Percentiles rank a stretch among this genome's conserved stretches.
Evolutionary conservation across 2,113 vertebrate species (phyloP).

Genomic region (Nesoenas mayeri): DNA sequence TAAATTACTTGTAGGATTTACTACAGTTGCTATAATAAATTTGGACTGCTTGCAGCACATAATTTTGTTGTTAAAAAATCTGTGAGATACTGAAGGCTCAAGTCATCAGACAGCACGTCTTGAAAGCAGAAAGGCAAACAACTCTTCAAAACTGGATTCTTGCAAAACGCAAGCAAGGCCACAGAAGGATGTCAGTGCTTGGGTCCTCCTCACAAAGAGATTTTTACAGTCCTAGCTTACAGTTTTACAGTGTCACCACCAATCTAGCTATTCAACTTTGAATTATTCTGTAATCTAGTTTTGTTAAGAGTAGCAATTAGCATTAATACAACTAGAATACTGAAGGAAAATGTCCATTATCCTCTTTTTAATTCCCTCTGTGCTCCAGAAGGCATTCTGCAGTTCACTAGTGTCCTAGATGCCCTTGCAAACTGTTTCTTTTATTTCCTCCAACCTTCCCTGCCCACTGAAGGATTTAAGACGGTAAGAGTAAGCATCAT

Average conservation of each 20-base stretch:
- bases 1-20: background rate
- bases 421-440: background rate
- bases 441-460: background rate
- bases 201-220: background rate
- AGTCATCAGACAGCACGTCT: background rate
- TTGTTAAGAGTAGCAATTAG: background rate
- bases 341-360: background rate
- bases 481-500: background rate
- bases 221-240: background rate
- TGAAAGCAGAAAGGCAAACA: background rate
- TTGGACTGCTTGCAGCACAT: rapidly evolving
- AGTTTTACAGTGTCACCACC: background rate
- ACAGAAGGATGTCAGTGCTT: background rate
- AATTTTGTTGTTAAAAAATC: background rate
- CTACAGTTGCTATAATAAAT: background rate
- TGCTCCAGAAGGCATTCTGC: background rate
- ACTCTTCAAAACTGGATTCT: background rate
- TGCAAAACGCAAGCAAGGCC: background rate
- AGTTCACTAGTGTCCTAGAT: background rate
- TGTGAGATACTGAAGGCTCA: background rate
- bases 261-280: background rate
- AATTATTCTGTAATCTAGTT: background rate
- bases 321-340: background rate
- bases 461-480: rapidly evolving
- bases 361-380: background rate